Base-by-base conservation (phyloP, 1,140 invertebrate genomes). In the Meloidogyne chitwoodi region DNA sequence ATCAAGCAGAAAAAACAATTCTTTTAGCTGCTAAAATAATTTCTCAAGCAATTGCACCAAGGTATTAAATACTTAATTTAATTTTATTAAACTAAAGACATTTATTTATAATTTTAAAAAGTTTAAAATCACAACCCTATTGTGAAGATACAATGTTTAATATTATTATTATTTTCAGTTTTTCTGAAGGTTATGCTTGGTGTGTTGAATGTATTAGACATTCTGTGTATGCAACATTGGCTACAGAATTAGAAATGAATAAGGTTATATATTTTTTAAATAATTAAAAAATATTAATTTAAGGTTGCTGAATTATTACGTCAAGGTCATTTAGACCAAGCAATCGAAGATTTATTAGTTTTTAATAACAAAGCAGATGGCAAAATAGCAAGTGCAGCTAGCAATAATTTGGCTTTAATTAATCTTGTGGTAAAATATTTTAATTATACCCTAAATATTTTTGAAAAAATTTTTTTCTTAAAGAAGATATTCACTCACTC, bases 21-120 rank as follows among this genome's bases (percentile, higher is more conserved):
- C 90, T 95, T 34, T 93, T 92, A 75, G 93, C 93, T 63, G 93
- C 93, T n/a, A 94, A 95, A 88, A 90, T 96, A 34, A 95, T 96
- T 81, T 92, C 94, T 5, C 93, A 93, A 24, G 91, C 92, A 14
- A 93, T 96, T 72, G 89, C 82, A 1, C 22, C 61, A 11, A 77
- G 84, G 82, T 85, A 48, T 26, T 2, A 16, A 31, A 8, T 77
- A 56, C 79, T 26, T 29, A 27, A 19, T 26, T 29, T 11, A 77
- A 44, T 24, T 31, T 2, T 44, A 16, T 56, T 44, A 26, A 75
- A n/a, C 2, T 71, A 19, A 26, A 68, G 2, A 5, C 14, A 41
- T 19, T 68, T 31, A 31, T 68, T 5, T 5, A 71, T 6, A 71
- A 6, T 71, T 22, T 14, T 64, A 26, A 14, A 48, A 65, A 74